Conservation (phyloP, 2,797 vertebrate genomes). For the Loris lydekkerianus region DNA sequence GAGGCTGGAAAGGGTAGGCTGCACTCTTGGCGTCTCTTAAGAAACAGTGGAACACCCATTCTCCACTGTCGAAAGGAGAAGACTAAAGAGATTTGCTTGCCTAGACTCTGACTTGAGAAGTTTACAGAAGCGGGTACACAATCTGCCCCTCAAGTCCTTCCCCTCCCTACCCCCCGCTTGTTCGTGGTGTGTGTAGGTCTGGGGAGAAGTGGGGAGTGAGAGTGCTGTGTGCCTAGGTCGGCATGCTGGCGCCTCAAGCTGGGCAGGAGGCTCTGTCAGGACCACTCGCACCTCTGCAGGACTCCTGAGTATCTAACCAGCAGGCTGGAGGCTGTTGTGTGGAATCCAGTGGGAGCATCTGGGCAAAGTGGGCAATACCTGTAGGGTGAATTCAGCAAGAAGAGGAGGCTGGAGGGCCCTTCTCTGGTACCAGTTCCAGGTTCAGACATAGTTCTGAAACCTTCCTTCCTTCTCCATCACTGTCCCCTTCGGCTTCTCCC, state of each 20-base stretch:
- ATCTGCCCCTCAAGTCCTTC: background rate
- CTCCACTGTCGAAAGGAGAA: background rate
- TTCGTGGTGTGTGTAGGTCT: accelerated
- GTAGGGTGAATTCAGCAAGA: background rate
- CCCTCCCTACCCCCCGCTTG: background rate
- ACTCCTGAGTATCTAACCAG: background rate
- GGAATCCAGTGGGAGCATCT: background rate
- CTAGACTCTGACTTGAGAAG: background rate
- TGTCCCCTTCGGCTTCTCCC: background rate
- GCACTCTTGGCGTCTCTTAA: background rate
- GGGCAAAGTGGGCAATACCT: background rate
- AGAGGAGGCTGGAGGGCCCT: background rate
- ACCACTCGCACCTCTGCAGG: background rate
- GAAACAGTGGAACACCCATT: background rate
- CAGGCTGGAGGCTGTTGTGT: background rate
- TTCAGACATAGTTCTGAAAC: background rate
- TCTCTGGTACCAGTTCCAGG: background rate
- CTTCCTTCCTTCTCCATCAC: background rate
- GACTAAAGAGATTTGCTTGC: background rate
- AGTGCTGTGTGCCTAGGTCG: accelerated
- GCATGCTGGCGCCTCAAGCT: background rate
- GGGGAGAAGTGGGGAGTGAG: background rate
- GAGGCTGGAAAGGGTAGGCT: background rate
- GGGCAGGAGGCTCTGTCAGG: background rate
- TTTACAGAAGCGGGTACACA: background rate